Conservation (phyloP, 2,113 vertebrate genomes). For the Brachionichthys hirsutus region DNA sequence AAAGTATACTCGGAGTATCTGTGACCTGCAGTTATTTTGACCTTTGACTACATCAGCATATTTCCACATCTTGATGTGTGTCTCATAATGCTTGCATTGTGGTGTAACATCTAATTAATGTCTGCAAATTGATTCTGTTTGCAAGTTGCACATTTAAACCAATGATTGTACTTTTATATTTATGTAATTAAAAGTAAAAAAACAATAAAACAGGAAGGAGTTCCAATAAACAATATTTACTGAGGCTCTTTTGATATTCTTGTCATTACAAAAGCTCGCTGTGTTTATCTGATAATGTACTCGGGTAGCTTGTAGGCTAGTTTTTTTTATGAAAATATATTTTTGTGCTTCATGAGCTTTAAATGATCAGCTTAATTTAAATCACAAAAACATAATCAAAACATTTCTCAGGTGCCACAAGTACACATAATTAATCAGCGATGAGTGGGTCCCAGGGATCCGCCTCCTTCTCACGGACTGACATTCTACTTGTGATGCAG, state of each 20-base stretch:
- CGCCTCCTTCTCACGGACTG: too few relatives aligned
- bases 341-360: too few relatives aligned
- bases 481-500: too few relatives aligned
- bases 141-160: slow-evolving; percentile 83
- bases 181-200: slow-evolving; percentile 73
- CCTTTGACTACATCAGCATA: slow-evolving; percentile 29
- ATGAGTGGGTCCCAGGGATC: too few relatives aligned
- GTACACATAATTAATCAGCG: too few relatives aligned
- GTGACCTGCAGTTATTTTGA: slow-evolving; percentile 46
- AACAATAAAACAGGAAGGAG: slow-evolving; percentile 53
- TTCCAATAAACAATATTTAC: slow-evolving; percentile 66
- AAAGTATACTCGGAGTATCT: slow-evolving; percentile 27
- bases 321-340: too few relatives aligned
- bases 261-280: not conserved
- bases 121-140: slow-evolving; percentile 76
- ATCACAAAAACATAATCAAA: too few relatives aligned
- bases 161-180: slow-evolving; percentile 84
- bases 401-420: too few relatives aligned
- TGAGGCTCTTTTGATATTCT: slow-evolving; percentile 29
- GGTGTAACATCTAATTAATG: slow-evolving; percentile 70
- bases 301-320: too few relatives aligned
- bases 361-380: too few relatives aligned
- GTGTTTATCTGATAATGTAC: too few relatives aligned
- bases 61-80: slow-evolving; percentile 27
- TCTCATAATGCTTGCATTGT: slow-evolving; percentile 73